These are phyloP conservation scores for Drosophila demipolita DNA, from an alignment of 2,888 invertebrate genomes.

Conservation along the genomic window DNA sequence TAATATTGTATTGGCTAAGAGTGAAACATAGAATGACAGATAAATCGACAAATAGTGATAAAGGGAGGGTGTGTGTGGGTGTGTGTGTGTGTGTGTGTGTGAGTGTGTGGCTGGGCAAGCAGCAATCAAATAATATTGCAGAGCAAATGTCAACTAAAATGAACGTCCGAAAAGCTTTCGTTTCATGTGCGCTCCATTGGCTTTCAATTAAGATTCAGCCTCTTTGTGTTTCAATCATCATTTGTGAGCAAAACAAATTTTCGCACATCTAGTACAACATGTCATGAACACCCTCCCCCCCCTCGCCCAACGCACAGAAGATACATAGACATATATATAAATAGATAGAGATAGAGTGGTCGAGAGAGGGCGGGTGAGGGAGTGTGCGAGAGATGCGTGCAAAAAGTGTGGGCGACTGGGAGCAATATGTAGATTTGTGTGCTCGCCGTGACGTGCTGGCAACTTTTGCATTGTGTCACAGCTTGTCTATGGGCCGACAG, in stretches of 20 bases:
- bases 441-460: slow-evolving; percentile 37
- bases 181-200: slow-evolving; percentile 36
- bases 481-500: slow-evolving; percentile 42
- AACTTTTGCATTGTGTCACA: slow-evolving; percentile 26
- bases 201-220: slow-evolving; percentile 60
- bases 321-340: background rate
- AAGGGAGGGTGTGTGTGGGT: too few species aligned
- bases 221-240: slow-evolving; percentile 57
- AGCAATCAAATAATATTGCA: slow-evolving; percentile 16
- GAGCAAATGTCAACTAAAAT: slow-evolving; percentile 7
- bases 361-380: background rate
- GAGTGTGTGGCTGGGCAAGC: background rate
- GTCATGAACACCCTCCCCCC: slow-evolving; percentile 3
- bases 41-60: background rate
- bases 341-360: background rate
- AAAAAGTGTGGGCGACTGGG: background rate
- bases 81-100: too few species aligned
- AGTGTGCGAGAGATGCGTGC: background rate
- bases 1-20: background rate
- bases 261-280: slow-evolving; percentile 46
- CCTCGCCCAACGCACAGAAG: too few species aligned
- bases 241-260: slow-evolving; percentile 61
- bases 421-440: slow-evolving; percentile 50
- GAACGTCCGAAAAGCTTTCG: slow-evolving; percentile 4
- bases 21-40: background rate